Evolutionary conservation across 2,888 invertebrate species (phyloP).

Genomic region (Limnephilus lunatus): DNA sequence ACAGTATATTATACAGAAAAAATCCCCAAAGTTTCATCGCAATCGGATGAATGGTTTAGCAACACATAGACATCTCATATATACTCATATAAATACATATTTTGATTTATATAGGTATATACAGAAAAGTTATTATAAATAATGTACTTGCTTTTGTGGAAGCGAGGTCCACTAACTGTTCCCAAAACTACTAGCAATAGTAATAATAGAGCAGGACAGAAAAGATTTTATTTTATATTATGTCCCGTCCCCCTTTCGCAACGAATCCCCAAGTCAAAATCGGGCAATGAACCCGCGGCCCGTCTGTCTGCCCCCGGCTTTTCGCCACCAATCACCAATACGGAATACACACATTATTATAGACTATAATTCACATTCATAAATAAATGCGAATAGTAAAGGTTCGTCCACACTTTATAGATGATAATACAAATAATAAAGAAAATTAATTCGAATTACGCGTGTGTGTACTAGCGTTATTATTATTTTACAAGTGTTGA

Average conservation of each 20-base stretch:
- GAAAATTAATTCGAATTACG: not conserved
- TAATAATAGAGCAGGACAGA: not conserved
- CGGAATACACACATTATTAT: not conserved
- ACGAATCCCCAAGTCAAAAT: not conserved
- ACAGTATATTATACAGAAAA: too few species aligned
- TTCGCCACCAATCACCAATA: not conserved
- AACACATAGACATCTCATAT: too few species aligned
- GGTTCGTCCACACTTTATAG: not conserved
- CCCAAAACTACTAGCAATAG: not conserved
- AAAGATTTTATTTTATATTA: not conserved
- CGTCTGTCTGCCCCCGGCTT: not conserved
- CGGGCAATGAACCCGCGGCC: not conserved
- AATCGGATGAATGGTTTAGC: too few species aligned
- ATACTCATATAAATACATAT: too few species aligned
- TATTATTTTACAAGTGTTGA: not conserved
- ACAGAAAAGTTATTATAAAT: too few species aligned
- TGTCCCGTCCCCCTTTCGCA: not conserved
- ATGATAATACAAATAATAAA: not conserved
- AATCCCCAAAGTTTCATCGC: too few species aligned
- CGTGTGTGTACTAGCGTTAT: not conserved
- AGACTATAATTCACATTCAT: not conserved
- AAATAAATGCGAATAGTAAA: not conserved
- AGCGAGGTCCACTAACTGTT: too few species aligned
- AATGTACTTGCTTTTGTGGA: too few species aligned
- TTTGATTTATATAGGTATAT: too few species aligned